phyloP scores from a whole-genome alignment of 2,797 vertebrate species.

The Atherinosoma microstoma region DNA sequence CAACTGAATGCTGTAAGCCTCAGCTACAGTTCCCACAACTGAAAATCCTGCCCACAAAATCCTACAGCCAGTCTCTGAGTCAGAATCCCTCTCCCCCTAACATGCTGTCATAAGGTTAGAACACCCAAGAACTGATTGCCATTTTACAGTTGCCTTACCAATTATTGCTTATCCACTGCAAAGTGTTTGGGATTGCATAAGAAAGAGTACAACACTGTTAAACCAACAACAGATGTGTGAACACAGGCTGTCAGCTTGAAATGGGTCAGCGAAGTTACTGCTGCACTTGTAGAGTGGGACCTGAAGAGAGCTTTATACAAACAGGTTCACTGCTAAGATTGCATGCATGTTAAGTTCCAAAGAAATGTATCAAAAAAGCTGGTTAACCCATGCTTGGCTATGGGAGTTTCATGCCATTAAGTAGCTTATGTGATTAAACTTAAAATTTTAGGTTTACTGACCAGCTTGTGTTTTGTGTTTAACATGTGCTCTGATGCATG shows the following conservation, averaged over 20 bases:
- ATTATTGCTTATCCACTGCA: slow-evolving; percentile 59
- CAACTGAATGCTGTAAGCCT: slow-evolving; percentile 39
- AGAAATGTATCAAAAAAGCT: slow-evolving; percentile 14
- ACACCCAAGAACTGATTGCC: slow-evolving; percentile 58
- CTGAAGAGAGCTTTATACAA: slow-evolving; percentile 14
- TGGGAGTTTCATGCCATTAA: not conserved
- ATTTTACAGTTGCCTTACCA: slow-evolving; percentile 74
- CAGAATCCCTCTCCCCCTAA: slow-evolving; percentile 36
- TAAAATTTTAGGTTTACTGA: too few relatives aligned
- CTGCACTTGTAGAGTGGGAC: slow-evolving; percentile 18
- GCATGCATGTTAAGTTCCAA: slow-evolving; percentile 16
- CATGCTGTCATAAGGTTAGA: slow-evolving; percentile 57
- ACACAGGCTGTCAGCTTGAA: slow-evolving; percentile 32
- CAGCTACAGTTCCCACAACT: slow-evolving; percentile 17
- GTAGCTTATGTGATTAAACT: slow-evolving; percentile 9
- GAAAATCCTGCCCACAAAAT: slow-evolving; percentile 45
- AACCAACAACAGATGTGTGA: slow-evolving; percentile 76
- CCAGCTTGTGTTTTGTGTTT: too few relatives aligned
- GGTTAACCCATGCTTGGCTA: slow-evolving; percentile 3
- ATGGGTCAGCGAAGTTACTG: slow-evolving; percentile 35
- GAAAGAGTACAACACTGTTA: slow-evolving; percentile 57
- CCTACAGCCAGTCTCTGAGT: slow-evolving; percentile 42
- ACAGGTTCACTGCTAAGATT: slow-evolving; percentile 21
- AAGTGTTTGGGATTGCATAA: slow-evolving; percentile 56
- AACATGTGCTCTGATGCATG: too few relatives aligned